Evolutionary conservation across 2,888 invertebrate genomes (phyloP).

Genomic region (Ormyrus nitidulus): DNA sequence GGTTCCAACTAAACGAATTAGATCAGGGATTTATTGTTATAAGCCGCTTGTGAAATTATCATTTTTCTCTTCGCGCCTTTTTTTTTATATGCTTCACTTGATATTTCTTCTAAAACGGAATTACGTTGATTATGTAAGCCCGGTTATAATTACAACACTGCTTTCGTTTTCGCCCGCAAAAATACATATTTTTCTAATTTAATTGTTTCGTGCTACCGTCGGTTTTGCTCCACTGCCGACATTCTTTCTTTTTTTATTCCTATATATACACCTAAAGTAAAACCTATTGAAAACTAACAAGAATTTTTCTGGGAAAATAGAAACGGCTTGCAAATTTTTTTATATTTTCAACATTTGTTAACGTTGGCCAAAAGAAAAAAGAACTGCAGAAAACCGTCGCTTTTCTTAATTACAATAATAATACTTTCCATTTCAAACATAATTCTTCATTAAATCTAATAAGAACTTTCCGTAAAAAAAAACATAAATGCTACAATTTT

Average conservation of each 20-base stretch:
- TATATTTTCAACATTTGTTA: no score
- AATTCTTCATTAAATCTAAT: no score
- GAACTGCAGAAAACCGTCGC: background rate
- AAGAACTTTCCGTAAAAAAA: no score
- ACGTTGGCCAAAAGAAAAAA: background rate
- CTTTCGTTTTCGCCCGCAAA: conserved; percentile 19
- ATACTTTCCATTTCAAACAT: no score
- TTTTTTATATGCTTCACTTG: background rate
- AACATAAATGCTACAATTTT: no score
- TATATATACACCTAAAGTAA: background rate
- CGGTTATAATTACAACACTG: conserved; percentile 18
- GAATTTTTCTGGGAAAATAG: no score
- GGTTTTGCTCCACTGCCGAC: background rate
- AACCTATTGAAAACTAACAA: background rate
- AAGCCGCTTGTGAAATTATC: conserved; percentile 24
- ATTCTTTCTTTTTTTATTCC: background rate
- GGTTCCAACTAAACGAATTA: no score
- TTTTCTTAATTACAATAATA: background rate
- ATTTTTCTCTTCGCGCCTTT: conserved; percentile 12
- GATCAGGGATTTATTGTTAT: background rate
- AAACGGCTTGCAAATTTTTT: no score
- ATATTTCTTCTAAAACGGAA: background rate
- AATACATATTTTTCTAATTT: conserved; percentile 29
- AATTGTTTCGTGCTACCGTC: conserved; percentile 13
- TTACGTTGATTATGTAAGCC: conserved; percentile 1